A percentile compares a stretch with the other conserved stretches of the same genome.
Evolutionary conservation across 1,140 invertebrate genomes (phyloP).

Genomic region (Venustaconcha ellipsiformis): DNA sequence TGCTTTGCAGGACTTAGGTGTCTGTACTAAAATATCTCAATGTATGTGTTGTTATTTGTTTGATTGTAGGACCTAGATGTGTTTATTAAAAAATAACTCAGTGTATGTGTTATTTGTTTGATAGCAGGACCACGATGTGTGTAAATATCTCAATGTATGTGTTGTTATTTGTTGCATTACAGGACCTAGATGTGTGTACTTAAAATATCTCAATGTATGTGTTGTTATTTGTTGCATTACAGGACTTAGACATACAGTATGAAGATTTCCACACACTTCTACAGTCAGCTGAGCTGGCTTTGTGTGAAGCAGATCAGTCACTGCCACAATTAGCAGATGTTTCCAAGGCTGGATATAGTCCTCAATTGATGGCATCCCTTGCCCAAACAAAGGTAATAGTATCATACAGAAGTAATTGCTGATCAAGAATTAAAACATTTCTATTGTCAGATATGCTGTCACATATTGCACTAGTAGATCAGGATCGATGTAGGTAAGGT

Average conservation of each 20-base stretch:
- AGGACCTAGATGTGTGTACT: neutral
- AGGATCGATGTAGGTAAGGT: too few species aligned
- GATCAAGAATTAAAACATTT: too few species aligned
- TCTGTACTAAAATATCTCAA: too few species aligned
- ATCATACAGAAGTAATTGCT: neutral
- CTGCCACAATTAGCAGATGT: constrained; percentile 36
- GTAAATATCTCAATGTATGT: neutral
- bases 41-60: neutral
- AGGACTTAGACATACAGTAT: constrained; percentile 54
- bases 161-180: neutral
- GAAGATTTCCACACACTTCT: constrained; percentile 44
- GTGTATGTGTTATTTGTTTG: constrained; percentile 6
- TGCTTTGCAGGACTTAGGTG: too few species aligned
- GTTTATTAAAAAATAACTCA: constrained; percentile 31
- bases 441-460: too few species aligned
- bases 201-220: neutral
- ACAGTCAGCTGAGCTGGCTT: constrained; percentile 42
- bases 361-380: constrained; percentile 36
- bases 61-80: too few species aligned
- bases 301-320: constrained; percentile 62
- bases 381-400: constrained; percentile 41
- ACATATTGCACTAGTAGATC: too few species aligned
- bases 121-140: constrained; percentile 44
- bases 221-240: constrained; percentile 4
- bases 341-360: constrained; percentile 19